A percentile compares a stretch with the other conserved stretches of the same genome.
Conservation (phyloP, 2,797 vertebrate genomes). For the Astyanax mexicanus region DNA sequence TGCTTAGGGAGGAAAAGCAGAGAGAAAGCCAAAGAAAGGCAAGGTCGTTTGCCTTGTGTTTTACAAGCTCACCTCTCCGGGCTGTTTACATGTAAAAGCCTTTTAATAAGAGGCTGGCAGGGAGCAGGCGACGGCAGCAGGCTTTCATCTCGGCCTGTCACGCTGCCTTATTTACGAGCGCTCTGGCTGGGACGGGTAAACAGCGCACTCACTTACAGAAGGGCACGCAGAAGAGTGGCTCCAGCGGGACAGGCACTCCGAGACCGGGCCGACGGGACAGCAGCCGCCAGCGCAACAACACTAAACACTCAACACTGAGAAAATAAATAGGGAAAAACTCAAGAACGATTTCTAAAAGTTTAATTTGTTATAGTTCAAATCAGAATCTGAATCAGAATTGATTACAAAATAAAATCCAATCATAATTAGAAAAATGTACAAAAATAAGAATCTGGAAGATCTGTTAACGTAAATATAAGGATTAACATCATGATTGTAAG, state of each 20-base stretch:
- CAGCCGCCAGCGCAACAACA: not conserved
- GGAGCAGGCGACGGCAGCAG: conserved; percentile 66
- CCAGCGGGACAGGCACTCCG: conserved; percentile 37
- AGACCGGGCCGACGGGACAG: not conserved
- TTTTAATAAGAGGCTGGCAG: conserved; percentile 76
- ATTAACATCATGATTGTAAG: too few species aligned
- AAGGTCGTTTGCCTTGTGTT: conserved; percentile 61
- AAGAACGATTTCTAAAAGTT: too few species aligned
- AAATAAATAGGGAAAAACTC: not conserved
- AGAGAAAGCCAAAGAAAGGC: conserved; percentile 50
- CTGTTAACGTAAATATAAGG: too few species aligned
- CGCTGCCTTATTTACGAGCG: conserved; percentile 75
- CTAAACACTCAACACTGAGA: too few species aligned
- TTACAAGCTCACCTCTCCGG: conserved; percentile 76
- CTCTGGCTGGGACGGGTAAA: conserved; percentile 67
- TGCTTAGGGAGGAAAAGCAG: conserved; percentile 43
- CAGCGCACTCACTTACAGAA: conserved; percentile 60
- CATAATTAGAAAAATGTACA: not conserved
- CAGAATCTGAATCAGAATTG: not conserved
- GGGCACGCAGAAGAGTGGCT: conserved; percentile 56
- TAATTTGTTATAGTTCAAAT: too few species aligned
- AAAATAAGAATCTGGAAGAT: not conserved
- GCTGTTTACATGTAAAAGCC: conserved; percentile 79
- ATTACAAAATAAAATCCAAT: not conserved
- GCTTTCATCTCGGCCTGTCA: conserved; percentile 78